Evolutionary conservation across 2,888 invertebrate genomes (phyloP).

Genomic region (Parnassius mnemosyne): DNA sequence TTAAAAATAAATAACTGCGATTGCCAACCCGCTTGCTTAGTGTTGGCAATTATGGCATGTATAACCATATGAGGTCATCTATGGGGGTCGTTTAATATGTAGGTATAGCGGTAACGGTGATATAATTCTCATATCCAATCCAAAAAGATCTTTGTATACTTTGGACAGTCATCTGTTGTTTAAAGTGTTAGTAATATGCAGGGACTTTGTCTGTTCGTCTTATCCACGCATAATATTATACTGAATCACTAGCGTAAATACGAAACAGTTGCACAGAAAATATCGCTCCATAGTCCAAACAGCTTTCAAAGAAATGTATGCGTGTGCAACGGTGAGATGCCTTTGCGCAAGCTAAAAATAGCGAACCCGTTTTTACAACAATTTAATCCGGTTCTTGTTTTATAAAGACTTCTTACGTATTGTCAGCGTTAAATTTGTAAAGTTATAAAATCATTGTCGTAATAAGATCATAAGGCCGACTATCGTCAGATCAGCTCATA

Average conservation of each 20-base stretch:
- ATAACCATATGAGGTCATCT: neutral
- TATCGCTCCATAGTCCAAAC: neutral
- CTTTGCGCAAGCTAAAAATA: constrained; percentile 28
- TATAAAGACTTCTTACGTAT: too few relatives aligned
- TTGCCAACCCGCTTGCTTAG: too few relatives aligned
- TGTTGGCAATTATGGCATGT: too few relatives aligned
- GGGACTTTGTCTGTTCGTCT: too few relatives aligned
- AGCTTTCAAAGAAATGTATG: neutral
- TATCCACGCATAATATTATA: too few relatives aligned
- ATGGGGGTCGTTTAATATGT: neutral
- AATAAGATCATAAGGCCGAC: constrained; percentile 2
- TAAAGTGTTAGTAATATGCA: neutral
- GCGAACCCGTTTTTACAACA: constrained; percentile 29
- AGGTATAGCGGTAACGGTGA: neutral
- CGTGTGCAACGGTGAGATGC: neutral
- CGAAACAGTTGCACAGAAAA: neutral
- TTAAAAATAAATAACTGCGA: too few relatives aligned
- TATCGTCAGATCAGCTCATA: constrained; percentile 10
- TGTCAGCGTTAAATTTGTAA: too few relatives aligned
- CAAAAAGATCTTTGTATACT: neutral
- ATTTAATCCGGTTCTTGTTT: constrained; percentile 19
- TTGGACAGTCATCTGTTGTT: neutral
- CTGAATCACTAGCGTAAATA: neutral
- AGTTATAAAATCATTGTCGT: constrained; percentile 12
- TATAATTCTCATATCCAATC: neutral